Base-by-base conservation (phyloP, 2,797 vertebrate species). In the Anguilla megastoma region DNA sequence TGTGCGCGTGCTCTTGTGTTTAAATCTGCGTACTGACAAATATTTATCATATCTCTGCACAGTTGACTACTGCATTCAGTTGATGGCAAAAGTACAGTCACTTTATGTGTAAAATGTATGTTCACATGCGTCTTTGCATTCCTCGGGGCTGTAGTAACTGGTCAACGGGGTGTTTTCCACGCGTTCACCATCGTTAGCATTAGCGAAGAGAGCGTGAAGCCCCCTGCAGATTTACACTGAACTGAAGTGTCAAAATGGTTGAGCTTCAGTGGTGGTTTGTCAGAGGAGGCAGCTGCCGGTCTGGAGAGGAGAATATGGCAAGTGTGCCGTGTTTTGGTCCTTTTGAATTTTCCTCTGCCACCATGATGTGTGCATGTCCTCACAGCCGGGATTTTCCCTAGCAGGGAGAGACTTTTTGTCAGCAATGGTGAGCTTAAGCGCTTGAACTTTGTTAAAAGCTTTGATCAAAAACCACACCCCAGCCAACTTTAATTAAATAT, bases 361-460 rank as follows among this genome's bases (percentile, higher is more conserved):
- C 14, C 10, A 56, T 87, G 88, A 27, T 69, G 88, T 89, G 88
- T 89, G 89, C 87, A 85, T 88, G 86, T 91, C 90, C 71, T 88
- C 60, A 30, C 27, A 27, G 52, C 21, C 63, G 79, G 88, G 54
- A 84, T 79, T 91, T 27, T 91, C 91, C 91, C 92, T 91, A 88
- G 85, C 84, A 12, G 88, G 88, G 89, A 83, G 87, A 88, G 86
- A 86, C 85, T 85, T 86, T 86, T 88, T 87, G 89, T 74, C 90
- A 90, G 92, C 88, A 91, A 27, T 30, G 45, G 36, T 56, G 48
- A 56, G 71, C 58, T 24, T 41, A 45, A 50, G 79, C 91, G 91
- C 66, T 92, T 90, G 91, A 89, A 86, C 60, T 89, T 87, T 94
- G 95, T 94, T 94, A 94, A 94, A 94, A 90, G 91, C 91, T 94